A percentile compares a stretch with the other conserved stretches of the same genome.
Conservation (phyloP, 2,797 vertebrate species). For the Carcharodon carcharias region DNA sequence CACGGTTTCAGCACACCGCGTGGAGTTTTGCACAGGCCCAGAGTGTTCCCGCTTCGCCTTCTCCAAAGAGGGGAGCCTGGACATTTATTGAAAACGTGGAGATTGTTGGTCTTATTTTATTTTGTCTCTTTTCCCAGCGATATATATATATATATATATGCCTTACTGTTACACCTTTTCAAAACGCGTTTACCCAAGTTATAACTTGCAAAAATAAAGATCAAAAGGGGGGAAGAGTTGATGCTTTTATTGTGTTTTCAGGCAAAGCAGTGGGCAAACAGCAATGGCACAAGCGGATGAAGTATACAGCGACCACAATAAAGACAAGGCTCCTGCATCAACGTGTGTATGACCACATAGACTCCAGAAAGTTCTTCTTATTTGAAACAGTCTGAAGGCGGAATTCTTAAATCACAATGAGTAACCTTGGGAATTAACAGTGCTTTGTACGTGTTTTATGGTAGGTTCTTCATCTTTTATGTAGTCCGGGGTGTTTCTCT, state of each 20-base stretch:
- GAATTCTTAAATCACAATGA: not conserved
- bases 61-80: not conserved
- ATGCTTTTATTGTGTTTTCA: not conserved
- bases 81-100: not conserved
- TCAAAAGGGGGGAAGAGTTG: not conserved
- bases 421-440: not conserved
- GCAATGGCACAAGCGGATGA: not conserved
- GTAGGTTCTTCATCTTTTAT: conserved; percentile 1
- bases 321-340: not conserved
- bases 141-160: not conserved
- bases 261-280: not conserved
- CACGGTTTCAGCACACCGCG: too few species aligned
- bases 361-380: not conserved
- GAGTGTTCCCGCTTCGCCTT: not conserved
- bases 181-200: not conserved
- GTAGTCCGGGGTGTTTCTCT: not conserved
- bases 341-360: not conserved
- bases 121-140: not conserved
- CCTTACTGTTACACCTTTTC: not conserved
- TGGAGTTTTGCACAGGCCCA: not conserved
- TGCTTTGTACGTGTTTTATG: not conserved
- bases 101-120: not conserved
- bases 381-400: not conserved
- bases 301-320: not conserved
- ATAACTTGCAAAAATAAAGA: not conserved